These are phyloP conservation scores for Cyphomyrus discorhynchus DNA, from an alignment of 2,113 vertebrate species.

Conservation along the genomic window DNA sequence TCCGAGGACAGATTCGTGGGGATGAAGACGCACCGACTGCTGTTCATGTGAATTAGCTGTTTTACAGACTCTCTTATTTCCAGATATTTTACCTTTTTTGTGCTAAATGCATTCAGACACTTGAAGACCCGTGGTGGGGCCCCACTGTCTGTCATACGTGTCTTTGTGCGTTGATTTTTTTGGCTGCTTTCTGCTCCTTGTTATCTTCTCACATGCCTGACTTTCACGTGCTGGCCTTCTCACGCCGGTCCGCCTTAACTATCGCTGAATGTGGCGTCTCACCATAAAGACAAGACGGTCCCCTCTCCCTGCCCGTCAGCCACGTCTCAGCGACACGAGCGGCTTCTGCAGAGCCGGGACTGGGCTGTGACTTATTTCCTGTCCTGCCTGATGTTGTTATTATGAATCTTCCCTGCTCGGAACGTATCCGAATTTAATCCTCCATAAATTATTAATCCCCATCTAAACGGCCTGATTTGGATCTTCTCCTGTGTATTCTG, in stretches of 20 bases:
- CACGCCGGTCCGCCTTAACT: too few species aligned
- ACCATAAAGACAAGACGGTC: not conserved
- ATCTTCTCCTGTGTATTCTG: not conserved
- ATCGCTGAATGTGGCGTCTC: not conserved
- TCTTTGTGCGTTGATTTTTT: not conserved
- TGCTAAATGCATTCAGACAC: not conserved
- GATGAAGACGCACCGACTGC: not conserved
- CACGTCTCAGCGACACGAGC: not conserved
- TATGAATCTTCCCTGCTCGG: not conserved
- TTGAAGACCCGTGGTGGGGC: not conserved
- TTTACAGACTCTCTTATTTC: not conserved
- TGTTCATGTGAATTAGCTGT: not conserved
- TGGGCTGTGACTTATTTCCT: not conserved
- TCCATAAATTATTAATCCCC: not conserved
- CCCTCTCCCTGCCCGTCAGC: not conserved
- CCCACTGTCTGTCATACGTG: not conserved
- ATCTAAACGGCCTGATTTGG: not conserved
- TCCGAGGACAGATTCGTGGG: not conserved
- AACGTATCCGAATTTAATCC: not conserved
- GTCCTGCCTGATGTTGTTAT: not conserved
- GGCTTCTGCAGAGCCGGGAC: not conserved
- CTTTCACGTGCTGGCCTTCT: not conserved
- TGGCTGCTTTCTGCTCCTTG: not conserved
- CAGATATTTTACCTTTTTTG: not conserved
- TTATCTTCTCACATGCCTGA: not conserved